Conservation (phyloP, 2,888 invertebrate genomes). For the Neoascia interrupta region DNA sequence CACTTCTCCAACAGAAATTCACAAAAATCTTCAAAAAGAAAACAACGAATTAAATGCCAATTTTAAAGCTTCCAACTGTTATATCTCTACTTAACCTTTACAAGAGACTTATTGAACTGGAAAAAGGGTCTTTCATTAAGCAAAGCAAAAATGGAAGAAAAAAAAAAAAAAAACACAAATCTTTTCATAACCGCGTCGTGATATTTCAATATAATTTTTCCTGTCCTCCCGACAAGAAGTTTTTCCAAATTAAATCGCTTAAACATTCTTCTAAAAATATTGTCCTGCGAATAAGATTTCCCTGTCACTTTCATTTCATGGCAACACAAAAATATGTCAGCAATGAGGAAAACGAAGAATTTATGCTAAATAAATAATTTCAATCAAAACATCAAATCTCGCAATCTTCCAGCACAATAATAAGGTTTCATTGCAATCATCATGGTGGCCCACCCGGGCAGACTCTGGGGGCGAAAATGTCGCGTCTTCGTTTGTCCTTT, state of each 20-base stretch:
- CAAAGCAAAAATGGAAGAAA: too few relatives aligned
- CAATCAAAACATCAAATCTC: slow-evolving; percentile 58
- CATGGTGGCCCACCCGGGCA: slow-evolving; percentile 14
- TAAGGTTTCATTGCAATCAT: slow-evolving; percentile 57
- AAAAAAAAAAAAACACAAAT: too few relatives aligned
- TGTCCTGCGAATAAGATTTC: slow-evolving; percentile 10
- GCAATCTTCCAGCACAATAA: slow-evolving; percentile 43
- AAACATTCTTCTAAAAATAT: neutral
- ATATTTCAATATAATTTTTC: too few relatives aligned
- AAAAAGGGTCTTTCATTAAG: too few relatives aligned
- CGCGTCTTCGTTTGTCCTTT: slow-evolving; percentile 7
- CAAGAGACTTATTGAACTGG: too few relatives aligned
- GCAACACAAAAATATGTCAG: slow-evolving; percentile 8
- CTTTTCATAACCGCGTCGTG: too few relatives aligned
- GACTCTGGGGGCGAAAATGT: neutral
- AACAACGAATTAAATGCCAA: too few relatives aligned
- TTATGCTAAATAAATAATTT: slow-evolving; percentile 62
- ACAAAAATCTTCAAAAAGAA: too few relatives aligned
- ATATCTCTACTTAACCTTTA: too few relatives aligned
- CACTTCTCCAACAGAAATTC: too few relatives aligned
- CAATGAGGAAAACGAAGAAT: slow-evolving; percentile 3
- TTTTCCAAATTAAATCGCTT: slow-evolving; percentile 47
- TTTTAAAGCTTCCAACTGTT: too few relatives aligned
- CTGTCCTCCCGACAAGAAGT: too few relatives aligned
- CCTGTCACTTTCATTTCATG: slow-evolving; percentile 25